Conservation (phyloP, 2,113 vertebrate species). For the Austrofundulus limnaeus region DNA sequence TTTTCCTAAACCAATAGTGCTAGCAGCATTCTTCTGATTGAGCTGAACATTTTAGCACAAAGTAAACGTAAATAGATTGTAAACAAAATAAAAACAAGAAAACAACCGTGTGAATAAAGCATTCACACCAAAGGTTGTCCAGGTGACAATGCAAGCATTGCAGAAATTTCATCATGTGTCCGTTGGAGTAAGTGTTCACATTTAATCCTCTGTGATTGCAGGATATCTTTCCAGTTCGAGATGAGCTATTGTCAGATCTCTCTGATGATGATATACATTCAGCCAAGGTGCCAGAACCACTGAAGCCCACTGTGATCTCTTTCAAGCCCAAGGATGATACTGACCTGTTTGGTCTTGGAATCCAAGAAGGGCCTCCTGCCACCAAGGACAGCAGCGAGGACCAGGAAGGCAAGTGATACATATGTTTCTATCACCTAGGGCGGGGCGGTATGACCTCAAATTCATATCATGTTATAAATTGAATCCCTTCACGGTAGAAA, state of each 20-base stretch:
- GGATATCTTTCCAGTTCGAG: slow-evolving; percentile 84
- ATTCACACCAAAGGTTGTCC: too few relatives aligned
- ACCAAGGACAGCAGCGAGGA: slow-evolving; percentile 86
- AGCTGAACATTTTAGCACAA: too few relatives aligned
- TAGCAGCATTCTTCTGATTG: too few relatives aligned
- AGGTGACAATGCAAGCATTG: too few relatives aligned
- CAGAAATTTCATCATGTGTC: too few relatives aligned
- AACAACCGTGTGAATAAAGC: too few relatives aligned
- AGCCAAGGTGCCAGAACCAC: slow-evolving; percentile 59
- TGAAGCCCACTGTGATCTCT: slow-evolving; percentile 75
- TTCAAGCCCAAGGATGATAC: slow-evolving; percentile 84
- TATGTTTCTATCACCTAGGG: not conserved
- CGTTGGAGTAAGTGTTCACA: not conserved
- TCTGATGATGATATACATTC: slow-evolving; percentile 84
- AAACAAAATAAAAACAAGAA: too few relatives aligned
- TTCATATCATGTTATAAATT: too few relatives aligned
- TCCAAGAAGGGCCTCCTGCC: slow-evolving; percentile 76
- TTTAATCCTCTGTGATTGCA: slow-evolving; percentile 46
- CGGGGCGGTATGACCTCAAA: too few relatives aligned
- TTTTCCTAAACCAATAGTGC: too few relatives aligned
- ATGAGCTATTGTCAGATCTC: slow-evolving; percentile 86
- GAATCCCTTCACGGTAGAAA: too few relatives aligned
- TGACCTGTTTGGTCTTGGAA: slow-evolving; percentile 91
- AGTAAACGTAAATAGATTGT: too few relatives aligned
- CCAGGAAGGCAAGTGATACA: slow-evolving; percentile 77